Conservation (phyloP, 2,888 invertebrate species). For the Caenorhabditis japonica region DNA sequence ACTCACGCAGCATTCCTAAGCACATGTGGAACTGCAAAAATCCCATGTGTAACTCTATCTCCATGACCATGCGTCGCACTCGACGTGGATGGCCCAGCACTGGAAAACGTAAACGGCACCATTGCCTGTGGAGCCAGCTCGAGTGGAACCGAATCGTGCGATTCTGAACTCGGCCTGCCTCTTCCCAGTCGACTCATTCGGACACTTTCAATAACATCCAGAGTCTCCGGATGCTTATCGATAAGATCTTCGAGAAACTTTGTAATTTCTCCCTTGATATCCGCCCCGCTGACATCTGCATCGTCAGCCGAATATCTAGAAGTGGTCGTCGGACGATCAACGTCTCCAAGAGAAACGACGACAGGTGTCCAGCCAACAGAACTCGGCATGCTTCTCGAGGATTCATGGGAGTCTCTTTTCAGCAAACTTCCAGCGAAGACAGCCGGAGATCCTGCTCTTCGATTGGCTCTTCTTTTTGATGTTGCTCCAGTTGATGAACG, state of each 20-base stretch:
- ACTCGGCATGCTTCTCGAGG: conserved; percentile 51
- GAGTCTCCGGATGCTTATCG: conserved; percentile 76
- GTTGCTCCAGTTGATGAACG: conserved; percentile 39
- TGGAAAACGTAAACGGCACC: conserved; percentile 13
- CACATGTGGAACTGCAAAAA: conserved; percentile 40
- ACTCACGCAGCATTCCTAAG: conserved; percentile 46
- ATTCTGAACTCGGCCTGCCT: conserved; percentile 28
- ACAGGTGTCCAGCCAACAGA: conserved; percentile 57
- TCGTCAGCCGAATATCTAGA: conserved; percentile 52
- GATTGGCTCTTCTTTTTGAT: conserved; percentile 12
- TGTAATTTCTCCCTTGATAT: conserved; percentile 72
- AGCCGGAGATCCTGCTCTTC: conserved; percentile 46
- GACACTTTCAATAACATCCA: conserved; percentile 76
- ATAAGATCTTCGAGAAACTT: conserved; percentile 76
- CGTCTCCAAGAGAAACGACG: conserved; percentile 56
- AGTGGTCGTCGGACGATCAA: conserved; percentile 39
- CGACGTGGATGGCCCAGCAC: neutral
- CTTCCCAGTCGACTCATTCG: conserved; percentile 61
- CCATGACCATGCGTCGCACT: too few species aligned
- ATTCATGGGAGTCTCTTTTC: conserved; percentile 36
- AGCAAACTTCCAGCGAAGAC: conserved; percentile 36
- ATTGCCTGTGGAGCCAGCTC: conserved; percentile 21
- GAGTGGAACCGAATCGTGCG: conserved; percentile 21
- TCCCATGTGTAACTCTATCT: conserved; percentile 26
- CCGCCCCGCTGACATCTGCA: conserved; percentile 48